Evolutionary conservation across 2,797 vertebrate species (phyloP), one percentile per base, ranked within the genome.

Genomic region (Coranthus polyacanthus): DNA sequence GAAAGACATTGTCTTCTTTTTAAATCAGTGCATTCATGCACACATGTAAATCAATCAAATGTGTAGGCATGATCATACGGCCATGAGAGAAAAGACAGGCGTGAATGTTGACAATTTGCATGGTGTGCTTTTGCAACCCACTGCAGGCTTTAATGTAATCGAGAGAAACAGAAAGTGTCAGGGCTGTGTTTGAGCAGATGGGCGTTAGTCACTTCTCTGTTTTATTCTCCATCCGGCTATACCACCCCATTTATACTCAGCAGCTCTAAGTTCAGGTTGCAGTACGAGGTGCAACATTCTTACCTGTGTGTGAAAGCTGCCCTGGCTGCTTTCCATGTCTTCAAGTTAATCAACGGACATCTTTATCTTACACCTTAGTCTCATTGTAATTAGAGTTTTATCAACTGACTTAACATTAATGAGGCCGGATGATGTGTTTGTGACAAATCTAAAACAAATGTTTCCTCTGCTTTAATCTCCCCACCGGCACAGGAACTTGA

Each of bases 61-160:
- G 22, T 34, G 11, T 34, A 34, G 39, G 11, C 6, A 24, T 16
- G 9, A 16, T 22, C 51, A 41, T 10, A 11, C 37, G 66, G 51
- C 20, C 37, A 16, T 57, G 46, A 49, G 29, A 60, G 21, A 69
- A 42, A 55, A 26, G 29, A 6, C 46, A 41, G 29, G 10, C 36
- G 88, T 79, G 91, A 92, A 92, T 81, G 53, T 44, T 15, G 4
- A 41, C 18, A 12, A 90, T 94, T 93, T 93, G 90, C 89, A 92
- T 93, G 55, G 20, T 45, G 58, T 72, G 73, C 26, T 68, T n/a
- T 66, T 51, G 50, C 46, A 21, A n/a, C 52, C 65, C 38, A 61
- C 60, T 49, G 70, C 73, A 65, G 72, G 62, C 60, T 77, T 67
- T 41, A 55, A 37, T 50, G 36, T 12, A 24, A 39, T 49, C 5